Percentiles rank a stretch among this genome's conserved stretches.
Conservation (phyloP, 2,113 vertebrate genomes). For the Phocoena phocoena region DNA sequence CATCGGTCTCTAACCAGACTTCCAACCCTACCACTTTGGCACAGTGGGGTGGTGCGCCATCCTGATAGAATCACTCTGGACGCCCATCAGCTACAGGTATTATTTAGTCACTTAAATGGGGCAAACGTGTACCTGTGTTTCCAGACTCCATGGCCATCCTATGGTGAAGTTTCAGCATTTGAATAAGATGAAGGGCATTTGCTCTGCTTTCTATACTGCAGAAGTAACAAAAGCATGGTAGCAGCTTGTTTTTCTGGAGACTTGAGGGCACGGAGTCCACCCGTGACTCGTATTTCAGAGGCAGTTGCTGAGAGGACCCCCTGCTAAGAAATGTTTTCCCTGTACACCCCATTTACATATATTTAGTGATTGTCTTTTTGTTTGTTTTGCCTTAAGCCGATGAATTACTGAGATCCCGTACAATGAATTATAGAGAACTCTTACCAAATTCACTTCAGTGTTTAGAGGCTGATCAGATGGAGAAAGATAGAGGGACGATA, state of each 20-base stretch:
- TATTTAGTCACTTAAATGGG: neutral
- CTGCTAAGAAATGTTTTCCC: neutral
- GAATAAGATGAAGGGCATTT: neutral
- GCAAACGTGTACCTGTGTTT: neutral
- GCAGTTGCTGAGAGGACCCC: neutral
- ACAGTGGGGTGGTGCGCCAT: rapidly evolving
- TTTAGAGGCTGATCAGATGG: neutral
- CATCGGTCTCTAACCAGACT: neutral
- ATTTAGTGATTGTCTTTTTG: neutral
- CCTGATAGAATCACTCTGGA: neutral
- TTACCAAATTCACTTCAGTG: neutral
- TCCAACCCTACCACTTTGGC: rapidly evolving
- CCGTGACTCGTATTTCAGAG: neutral
- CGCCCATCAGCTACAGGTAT: neutral
- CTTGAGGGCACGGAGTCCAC: neutral
- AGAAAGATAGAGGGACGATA: neutral
- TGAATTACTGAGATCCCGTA: neutral
- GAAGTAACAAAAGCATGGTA: neutral
- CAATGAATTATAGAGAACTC: neutral
- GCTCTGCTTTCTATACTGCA: neutral
- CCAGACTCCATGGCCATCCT: neutral
- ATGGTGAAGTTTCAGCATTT: neutral
- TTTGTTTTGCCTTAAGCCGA: neutral
- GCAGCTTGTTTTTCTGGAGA: neutral
- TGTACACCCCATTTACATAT: neutral